A percentile compares a stretch with the other conserved stretches of the same genome.
phyloP scores from a whole-genome alignment of 1,140 invertebrate species.

The Drosophila virilis region DNA sequence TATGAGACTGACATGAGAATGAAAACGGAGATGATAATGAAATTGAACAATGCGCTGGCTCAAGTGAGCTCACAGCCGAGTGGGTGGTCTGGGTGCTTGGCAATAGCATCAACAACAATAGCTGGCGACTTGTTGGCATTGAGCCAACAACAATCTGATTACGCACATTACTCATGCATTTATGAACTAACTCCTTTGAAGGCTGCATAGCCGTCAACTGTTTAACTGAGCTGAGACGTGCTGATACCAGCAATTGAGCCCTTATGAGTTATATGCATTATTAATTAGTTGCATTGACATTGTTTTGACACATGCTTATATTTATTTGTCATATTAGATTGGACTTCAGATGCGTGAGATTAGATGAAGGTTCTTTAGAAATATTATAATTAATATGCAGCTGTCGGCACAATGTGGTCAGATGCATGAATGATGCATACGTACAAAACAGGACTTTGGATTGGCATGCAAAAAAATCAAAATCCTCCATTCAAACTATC shows the following conservation, averaged over 20 bases:
- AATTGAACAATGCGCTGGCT: slow-evolving; percentile 35
- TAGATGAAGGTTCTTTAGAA: too few species aligned
- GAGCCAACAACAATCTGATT: slow-evolving; percentile 8
- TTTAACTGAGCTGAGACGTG: background rate
- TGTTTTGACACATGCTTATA: background rate
- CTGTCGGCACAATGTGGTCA: too few species aligned
- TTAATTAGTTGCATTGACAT: slow-evolving; percentile 54
- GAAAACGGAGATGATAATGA: slow-evolving; percentile 2
- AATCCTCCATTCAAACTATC: too few species aligned
- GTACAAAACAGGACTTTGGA: too few species aligned
- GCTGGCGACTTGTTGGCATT: background rate
- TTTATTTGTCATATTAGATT: too few species aligned
- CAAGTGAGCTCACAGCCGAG: slow-evolving; percentile 19
- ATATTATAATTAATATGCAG: too few species aligned
- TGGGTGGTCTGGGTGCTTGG: background rate
- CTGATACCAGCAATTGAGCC: slow-evolving; percentile 10
- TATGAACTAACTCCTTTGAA: slow-evolving; percentile 17
- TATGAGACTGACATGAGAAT: slow-evolving; percentile 32
- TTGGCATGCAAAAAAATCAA: too few species aligned
- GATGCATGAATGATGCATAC: too few species aligned
- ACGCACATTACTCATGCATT: slow-evolving; percentile 28
- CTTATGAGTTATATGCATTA: slow-evolving; percentile 57
- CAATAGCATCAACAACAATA: slow-evolving; percentile 18
- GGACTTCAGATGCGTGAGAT: too few species aligned
- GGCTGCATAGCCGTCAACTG: background rate